These are phyloP conservation scores for Diplolepis rosae DNA, from an alignment of 2,888 invertebrate species.

Conservation along the genomic window DNA sequence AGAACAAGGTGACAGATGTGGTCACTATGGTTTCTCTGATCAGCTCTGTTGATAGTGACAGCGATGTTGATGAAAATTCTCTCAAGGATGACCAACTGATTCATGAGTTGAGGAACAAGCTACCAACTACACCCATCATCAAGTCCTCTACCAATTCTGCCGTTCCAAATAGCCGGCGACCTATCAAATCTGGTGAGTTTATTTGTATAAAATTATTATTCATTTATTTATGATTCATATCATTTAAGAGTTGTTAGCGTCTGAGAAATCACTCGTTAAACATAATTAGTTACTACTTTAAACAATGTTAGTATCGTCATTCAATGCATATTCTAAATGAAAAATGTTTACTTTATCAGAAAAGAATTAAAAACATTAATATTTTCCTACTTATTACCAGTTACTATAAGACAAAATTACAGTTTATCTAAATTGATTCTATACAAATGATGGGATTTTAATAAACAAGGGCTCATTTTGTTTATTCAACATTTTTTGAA, in stretches of 20 bases:
- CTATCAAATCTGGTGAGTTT: slow-evolving; percentile 66
- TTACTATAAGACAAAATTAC: too few species aligned
- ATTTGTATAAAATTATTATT: background rate
- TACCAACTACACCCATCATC: slow-evolving; percentile 69
- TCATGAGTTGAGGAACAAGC: slow-evolving; percentile 65
- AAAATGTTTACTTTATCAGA: too few species aligned
- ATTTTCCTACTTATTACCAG: too few species aligned
- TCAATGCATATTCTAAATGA: background rate
- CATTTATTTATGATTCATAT: background rate
- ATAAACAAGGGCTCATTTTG: too few species aligned
- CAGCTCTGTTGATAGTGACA: slow-evolving; percentile 80
- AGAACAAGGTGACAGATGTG: slow-evolving; percentile 66
- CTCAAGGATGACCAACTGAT: slow-evolving; percentile 67
- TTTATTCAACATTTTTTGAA: too few species aligned
- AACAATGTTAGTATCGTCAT: background rate
- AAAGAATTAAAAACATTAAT: background rate
- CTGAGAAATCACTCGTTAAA: too few species aligned
- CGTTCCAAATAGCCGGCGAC: slow-evolving; percentile 53
- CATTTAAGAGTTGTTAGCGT: too few species aligned
- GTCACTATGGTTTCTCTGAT: slow-evolving; percentile 82
- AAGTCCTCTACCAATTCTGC: slow-evolving; percentile 60
- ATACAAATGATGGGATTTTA: too few species aligned
- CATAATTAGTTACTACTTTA: too few species aligned
- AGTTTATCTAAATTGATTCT: too few species aligned
- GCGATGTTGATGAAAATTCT: slow-evolving; percentile 71